A percentile compares a stretch with the other conserved stretches of the same genome.
phyloP scores from a whole-genome alignment of 2,888 invertebrate species.

The Saturnia japonica region DNA sequence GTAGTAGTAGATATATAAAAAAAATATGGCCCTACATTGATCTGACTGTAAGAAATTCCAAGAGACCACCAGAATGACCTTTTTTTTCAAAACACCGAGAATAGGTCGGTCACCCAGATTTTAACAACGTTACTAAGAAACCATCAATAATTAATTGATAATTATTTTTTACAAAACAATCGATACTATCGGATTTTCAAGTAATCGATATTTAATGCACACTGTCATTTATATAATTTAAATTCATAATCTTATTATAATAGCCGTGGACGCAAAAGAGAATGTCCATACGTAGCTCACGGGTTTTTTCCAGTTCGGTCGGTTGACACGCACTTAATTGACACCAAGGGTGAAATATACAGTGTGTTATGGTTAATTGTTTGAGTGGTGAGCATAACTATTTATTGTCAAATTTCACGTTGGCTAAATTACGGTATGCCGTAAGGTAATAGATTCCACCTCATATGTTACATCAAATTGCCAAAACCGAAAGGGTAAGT shows the following conservation, averaged over 20 bases:
- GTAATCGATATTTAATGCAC: no score
- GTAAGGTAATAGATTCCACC: slow-evolving; percentile 50
- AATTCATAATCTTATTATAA: neutral
- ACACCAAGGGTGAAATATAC: slow-evolving; percentile 71
- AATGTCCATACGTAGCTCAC: slow-evolving; percentile 51
- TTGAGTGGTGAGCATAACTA: slow-evolving; percentile 62
- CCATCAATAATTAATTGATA: no score
- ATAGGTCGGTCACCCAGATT: no score
- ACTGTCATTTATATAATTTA: neutral
- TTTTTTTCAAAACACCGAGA: no score
- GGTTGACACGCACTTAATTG: slow-evolving; percentile 62
- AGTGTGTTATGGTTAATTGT: slow-evolving; percentile 73
- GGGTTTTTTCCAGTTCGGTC: slow-evolving; percentile 41
- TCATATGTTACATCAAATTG: slow-evolving; percentile 25
- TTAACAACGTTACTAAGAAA: no score
- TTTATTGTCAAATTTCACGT: slow-evolving; percentile 38
- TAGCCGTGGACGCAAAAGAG: slow-evolving; percentile 22
- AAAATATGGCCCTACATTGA: no score
- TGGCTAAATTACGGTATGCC: slow-evolving; percentile 48
- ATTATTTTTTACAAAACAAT: no score
- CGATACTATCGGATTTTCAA: no score
- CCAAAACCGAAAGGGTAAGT: neutral
- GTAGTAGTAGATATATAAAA: no score
- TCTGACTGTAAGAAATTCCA: no score
- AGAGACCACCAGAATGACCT: no score